Percentiles rank a stretch among this genome's conserved stretches.
phyloP scores from a whole-genome alignment of 2,113 vertebrate genomes.

The Tragelaphus scriptus region DNA sequence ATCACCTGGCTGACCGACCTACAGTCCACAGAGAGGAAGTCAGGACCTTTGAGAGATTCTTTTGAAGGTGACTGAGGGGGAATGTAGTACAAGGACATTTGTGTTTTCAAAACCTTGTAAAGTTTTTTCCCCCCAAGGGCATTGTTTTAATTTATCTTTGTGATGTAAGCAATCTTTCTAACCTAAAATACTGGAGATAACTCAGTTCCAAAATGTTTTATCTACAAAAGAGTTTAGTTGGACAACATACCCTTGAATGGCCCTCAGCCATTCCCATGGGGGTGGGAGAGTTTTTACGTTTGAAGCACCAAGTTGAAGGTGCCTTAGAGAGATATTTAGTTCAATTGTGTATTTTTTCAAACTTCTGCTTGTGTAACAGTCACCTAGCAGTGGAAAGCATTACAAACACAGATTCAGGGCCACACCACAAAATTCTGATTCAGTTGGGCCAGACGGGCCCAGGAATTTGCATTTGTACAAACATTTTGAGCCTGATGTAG shows the following conservation, averaged over 20 bases:
- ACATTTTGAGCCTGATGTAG: background rate
- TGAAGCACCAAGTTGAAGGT: background rate
- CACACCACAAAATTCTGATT: background rate
- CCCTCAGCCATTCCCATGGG: background rate
- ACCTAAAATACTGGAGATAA: background rate
- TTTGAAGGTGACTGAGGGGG: background rate
- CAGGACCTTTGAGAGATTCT: background rate
- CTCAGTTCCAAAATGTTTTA: background rate
- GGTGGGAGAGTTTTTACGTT: background rate
- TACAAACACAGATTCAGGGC: background rate
- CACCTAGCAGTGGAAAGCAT: background rate
- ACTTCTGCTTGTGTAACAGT: background rate
- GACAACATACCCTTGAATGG: background rate
- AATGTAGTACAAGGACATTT: background rate
- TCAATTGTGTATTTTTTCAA: background rate
- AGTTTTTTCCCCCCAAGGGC: background rate
- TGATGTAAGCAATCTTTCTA: background rate
- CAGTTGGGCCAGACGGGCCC: background rate
- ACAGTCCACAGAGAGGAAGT: background rate
- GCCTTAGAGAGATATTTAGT: background rate
- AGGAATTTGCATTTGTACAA: background rate
- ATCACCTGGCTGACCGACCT: constrained; percentile 29
- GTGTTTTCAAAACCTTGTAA: background rate
- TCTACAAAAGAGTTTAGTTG: background rate
- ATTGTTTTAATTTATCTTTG: constrained; percentile 20